Evolutionary conservation across 1,140 invertebrate species (phyloP), one percentile per base, ranked within the genome.

Genomic region (Sipha flava): DNA sequence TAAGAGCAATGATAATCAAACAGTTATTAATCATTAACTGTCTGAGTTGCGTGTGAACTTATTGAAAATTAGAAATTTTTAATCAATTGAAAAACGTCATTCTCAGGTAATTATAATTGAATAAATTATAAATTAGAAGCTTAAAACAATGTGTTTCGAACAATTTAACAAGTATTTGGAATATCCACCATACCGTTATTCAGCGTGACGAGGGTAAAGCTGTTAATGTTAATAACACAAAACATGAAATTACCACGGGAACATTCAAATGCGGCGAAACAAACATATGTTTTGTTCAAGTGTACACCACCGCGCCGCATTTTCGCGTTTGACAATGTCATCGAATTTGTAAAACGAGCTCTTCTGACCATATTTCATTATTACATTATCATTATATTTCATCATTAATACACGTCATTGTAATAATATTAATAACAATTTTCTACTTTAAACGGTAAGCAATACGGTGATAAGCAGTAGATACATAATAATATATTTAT

Each of bases 161-260:
- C 64, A 68, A 68, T 40, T 43, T 68, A 68, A 68, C 64, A 68
- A 68, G 64, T 23, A 68, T 68, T 68, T 7, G 34, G 64, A 43
- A 43, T 43, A 68, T 68, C 14, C 14, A 43, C n/a, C 37, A 7
- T 12, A 43, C 14, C 21, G 64, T 68, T 23, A 21, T 40, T 34
- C 7, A 64, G 21, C 34, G 18, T 9, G 31, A 64, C 18, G 21
- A 12, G 62, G 62, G 62, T 64, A 64, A 10, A 37, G 62, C n/a
- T 37, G 62, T 64, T 34, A 34, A 37, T 64, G 62, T 37, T 64
- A 12, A 64, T 40, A 40, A 6, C 10, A 37, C 14, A 18, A 64
- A 64, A 64, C n/a, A 26, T 14, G 34, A 68, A 68, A 68, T 10
- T 6, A 10, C 37, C 10, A 43, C 64, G 64, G 12, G 34, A 29